Evolutionary conservation across 2,797 vertebrate species (phyloP), one percentile per base, ranked within the genome.

Genomic region (Discoglossus pictus): DNA sequence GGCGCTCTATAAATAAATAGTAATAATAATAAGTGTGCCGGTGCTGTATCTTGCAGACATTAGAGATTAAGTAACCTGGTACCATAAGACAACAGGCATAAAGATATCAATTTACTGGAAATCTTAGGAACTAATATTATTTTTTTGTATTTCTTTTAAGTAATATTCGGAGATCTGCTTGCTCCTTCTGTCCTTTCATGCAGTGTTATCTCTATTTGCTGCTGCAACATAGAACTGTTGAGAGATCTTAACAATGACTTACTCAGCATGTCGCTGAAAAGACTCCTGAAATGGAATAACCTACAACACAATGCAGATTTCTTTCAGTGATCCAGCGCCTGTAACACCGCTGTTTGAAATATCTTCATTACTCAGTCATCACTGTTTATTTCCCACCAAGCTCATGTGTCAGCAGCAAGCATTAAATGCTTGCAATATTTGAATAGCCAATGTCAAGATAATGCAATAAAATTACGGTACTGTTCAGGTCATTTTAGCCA

Each of bases 401-500:
- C 50, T 72, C 78, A 77, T 75, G 68, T 82, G 73, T 71, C 78
- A 69, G 65, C 61, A 39, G 68, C 48, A 46, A 53, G 13, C 53
- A 58, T 59, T 64, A 51, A 46, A 40, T 23, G 21, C 31, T 42
- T 18, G 23, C 60, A 20, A 43, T 58, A 58, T 58, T 12, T 64
- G 61, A 71, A 71, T 71, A 34, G 68, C 53, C 46, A 20, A 52
- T 59, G 58, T 70, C 73, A 70, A 59, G 61, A 56, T 69, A 76
- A 83, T 79, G 81, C 80, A 66, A 72, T 53, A 69, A 78, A 80
- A 80, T 82, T 73, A 78, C 40, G 69, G 39, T 40, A 50, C 67
- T 71, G 55, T 25, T 61, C 62, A 56, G 73, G 21, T 76, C 72
- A 58, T 35, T 75, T 73, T 42, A 43, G 13, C 46, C 43, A 15